These are phyloP conservation scores for Serrognathus titanus DNA, from an alignment of 2,888 invertebrate genomes.

Conservation along the genomic window DNA sequence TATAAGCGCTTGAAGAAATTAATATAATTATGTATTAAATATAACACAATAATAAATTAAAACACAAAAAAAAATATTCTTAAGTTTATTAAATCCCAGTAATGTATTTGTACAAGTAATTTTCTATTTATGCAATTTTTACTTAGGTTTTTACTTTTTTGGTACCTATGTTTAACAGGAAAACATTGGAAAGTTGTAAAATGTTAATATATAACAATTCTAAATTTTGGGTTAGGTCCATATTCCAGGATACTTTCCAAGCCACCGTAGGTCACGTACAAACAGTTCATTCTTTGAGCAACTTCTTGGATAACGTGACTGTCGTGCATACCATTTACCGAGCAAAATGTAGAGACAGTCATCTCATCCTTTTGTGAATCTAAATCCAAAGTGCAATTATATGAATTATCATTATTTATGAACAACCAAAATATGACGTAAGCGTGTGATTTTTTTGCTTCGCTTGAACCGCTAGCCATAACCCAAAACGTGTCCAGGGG, in stretches of 20 bases:
- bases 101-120: too few species aligned
- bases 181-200: not conserved
- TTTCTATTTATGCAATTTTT: too few species aligned
- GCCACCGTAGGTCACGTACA: constrained; percentile 37
- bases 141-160: too few species aligned
- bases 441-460: constrained; percentile 28
- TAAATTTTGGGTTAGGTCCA: constrained; percentile 38
- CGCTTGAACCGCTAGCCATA: constrained; percentile 40
- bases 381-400: constrained; percentile 41
- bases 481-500: constrained; percentile 43
- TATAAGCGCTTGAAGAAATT: too few species aligned
- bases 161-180: too few species aligned
- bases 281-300: constrained; percentile 35
- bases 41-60: too few species aligned
- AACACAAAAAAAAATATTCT: too few species aligned
- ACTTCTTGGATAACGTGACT: constrained; percentile 32
- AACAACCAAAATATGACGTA: constrained; percentile 42
- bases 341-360: constrained; percentile 38
- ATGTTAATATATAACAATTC: constrained; percentile 38
- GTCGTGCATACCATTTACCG: constrained; percentile 33
- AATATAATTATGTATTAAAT: too few species aligned
- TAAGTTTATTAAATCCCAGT: too few species aligned
- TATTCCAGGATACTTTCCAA: constrained; percentile 37
- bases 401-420: constrained; percentile 35
- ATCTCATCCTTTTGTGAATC: constrained; percentile 36